Evolutionary conservation across 1,140 invertebrate genomes (phyloP).

Genomic region (Pseudomyrmex dendroicus): DNA sequence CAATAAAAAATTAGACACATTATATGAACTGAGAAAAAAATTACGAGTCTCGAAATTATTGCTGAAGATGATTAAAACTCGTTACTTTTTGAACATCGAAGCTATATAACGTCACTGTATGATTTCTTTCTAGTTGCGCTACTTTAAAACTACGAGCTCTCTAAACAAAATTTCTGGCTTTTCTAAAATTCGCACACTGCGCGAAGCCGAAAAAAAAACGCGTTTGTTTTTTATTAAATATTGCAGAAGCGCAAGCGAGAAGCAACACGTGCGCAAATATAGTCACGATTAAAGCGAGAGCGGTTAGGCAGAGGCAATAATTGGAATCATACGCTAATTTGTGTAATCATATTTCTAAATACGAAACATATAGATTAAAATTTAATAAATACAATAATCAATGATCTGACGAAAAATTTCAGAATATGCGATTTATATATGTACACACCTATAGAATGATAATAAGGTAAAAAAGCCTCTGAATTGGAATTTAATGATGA

Average conservation of each 20-base stretch:
- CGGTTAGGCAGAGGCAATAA: conserved; percentile 59
- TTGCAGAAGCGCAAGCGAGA: conserved; percentile 66
- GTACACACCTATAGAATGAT: background rate
- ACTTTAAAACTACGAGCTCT: conserved; percentile 42
- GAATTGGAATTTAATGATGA: background rate
- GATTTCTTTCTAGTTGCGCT: conserved; percentile 48
- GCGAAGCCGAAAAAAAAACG: conserved; percentile 57
- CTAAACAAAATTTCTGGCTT: conserved; percentile 30
- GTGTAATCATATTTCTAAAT: conserved; percentile 29
- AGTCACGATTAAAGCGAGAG: conserved; percentile 70
- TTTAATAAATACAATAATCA: conserved; percentile 9
- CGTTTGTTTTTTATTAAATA: conserved; percentile 58
- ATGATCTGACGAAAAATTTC: background rate
- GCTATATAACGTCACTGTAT: conserved; percentile 21
- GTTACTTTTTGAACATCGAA: background rate
- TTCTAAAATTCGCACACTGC: conserved; percentile 60
- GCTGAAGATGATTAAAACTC: background rate
- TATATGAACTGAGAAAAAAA: background rate
- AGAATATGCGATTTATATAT: background rate
- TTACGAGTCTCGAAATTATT: background rate
- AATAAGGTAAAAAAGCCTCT: background rate
- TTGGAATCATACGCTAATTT: conserved; percentile 47
- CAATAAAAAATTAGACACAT: conserved; percentile 13
- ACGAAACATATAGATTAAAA: conserved; percentile 31
- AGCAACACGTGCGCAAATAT: conserved; percentile 67